These are phyloP conservation scores for Gobio occitaniae DNA, from an alignment of 2,797 vertebrate species.

Conservation along the genomic window DNA sequence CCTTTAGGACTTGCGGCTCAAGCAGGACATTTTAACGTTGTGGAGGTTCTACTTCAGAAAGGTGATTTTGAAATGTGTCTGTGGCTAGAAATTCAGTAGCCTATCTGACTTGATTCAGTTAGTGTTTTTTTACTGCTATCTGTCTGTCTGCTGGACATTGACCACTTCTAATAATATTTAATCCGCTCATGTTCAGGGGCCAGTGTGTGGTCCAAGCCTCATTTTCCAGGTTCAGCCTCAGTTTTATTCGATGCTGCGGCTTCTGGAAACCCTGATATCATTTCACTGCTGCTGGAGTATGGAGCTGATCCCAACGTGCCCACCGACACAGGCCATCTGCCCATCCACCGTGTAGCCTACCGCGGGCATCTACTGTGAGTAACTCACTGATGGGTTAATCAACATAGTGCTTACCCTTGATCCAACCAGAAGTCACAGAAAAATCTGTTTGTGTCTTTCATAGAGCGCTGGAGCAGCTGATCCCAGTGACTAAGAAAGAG, in stretches of 20 bases:
- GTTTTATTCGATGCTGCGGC: slow-evolving; percentile 91
- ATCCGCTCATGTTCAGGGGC: slow-evolving; percentile 78
- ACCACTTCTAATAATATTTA: background rate
- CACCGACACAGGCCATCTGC: slow-evolving; percentile 90
- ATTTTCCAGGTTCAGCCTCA: slow-evolving; percentile 84
- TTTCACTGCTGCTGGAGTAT: slow-evolving; percentile 86
- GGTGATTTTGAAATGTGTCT: slow-evolving; percentile 72
- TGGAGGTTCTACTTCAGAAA: slow-evolving; percentile 87
- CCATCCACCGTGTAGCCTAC: slow-evolving; percentile 92
- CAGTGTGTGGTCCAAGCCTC: slow-evolving; percentile 75
- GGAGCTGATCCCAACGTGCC: slow-evolving; percentile 83
- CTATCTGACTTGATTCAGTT: background rate
- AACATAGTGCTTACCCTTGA: background rate
- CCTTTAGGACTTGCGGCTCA: slow-evolving; percentile 93
- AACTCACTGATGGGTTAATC: background rate
- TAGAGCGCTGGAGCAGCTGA: slow-evolving; percentile 86
- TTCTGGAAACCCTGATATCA: slow-evolving; percentile 90
- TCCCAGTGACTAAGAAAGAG: slow-evolving; percentile 84
- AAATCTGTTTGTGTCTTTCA: slow-evolving; percentile 33
- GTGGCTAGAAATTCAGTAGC: background rate
- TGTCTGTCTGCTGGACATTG: background rate
- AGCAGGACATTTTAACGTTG: slow-evolving; percentile 85
- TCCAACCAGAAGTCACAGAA: background rate
- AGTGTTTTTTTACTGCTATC: background rate
- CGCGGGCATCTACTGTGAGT: slow-evolving; percentile 93